Conservation (phyloP, 2,888 invertebrate genomes). For the Incurvaria masculella region DNA sequence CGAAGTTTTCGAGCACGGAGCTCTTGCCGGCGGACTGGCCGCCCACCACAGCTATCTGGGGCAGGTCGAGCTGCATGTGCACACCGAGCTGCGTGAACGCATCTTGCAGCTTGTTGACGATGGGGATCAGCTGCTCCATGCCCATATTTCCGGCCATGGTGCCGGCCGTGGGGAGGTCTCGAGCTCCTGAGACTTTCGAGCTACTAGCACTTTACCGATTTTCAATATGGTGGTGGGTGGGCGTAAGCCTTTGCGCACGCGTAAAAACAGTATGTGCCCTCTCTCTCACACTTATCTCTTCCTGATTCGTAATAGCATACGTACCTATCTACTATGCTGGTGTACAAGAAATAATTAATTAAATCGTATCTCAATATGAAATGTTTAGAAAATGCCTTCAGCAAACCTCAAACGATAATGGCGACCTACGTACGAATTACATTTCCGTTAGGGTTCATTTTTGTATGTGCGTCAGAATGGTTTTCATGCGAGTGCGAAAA, state of each 20-base stretch:
- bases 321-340: too few relatives aligned
- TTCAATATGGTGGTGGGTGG: constrained; percentile 41
- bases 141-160: constrained; percentile 71
- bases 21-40: constrained; percentile 99
- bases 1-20: constrained; percentile 99
- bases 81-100: constrained; percentile 98
- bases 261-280: constrained; percentile 19
- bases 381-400: too few relatives aligned
- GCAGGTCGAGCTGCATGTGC: constrained; percentile 97
- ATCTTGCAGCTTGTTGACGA: constrained; percentile 99
- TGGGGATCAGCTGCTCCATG: constrained; percentile 99
- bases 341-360: too few relatives aligned
- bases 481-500: too few relatives aligned
- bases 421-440: too few relatives aligned
- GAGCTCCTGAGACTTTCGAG: constrained; percentile 39
- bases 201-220: constrained; percentile 47
- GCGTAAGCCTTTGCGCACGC: constrained; percentile 33
- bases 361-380: too few relatives aligned
- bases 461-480: too few relatives aligned
- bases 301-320: too few relatives aligned
- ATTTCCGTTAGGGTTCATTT: too few relatives aligned
- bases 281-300: neutral
- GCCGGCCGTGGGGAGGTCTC: constrained; percentile 42
- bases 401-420: too few relatives aligned
- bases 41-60: constrained; percentile 99